These are phyloP conservation scores for Carterocephalus palaemon DNA, from an alignment of 2,888 invertebrate species.

Conservation along the genomic window DNA sequence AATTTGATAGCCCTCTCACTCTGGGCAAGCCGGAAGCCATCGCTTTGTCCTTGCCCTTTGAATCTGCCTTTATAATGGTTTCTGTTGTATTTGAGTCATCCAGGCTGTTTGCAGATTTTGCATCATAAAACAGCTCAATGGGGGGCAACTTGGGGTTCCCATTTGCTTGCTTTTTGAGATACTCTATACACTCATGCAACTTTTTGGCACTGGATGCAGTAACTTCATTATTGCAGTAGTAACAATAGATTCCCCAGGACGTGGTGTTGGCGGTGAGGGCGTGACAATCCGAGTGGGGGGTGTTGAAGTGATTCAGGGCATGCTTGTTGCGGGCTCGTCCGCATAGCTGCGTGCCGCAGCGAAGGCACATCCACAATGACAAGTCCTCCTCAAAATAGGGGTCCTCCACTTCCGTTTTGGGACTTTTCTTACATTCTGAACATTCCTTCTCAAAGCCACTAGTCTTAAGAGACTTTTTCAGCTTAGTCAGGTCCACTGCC, in stretches of 20 bases:
- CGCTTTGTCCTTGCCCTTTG: conserved; percentile 61
- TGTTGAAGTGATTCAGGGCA: conserved; percentile 85
- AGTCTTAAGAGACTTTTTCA: conserved; percentile 79
- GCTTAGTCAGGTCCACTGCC: conserved; percentile 80
- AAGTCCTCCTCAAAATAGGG: conserved; percentile 73
- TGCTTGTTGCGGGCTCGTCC: conserved; percentile 84
- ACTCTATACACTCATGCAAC: conserved; percentile 86
- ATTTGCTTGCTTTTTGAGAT: conserved; percentile 80
- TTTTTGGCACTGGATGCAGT: conserved; percentile 80
- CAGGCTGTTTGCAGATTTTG: conserved; percentile 30
- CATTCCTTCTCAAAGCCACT: conserved; percentile 79
- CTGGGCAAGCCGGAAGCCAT: conserved; percentile 66
- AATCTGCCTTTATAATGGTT: conserved; percentile 47
- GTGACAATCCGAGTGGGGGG: conserved; percentile 87
- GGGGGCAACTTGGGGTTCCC: conserved; percentile 56
- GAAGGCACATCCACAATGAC: conserved; percentile 87
- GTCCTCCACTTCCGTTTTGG: conserved; percentile 60
- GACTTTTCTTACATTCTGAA: conserved; percentile 76
- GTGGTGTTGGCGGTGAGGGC: conserved; percentile 85
- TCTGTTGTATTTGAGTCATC: conserved; percentile 46
- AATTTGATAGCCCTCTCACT: conserved; percentile 90
- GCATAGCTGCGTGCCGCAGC: conserved; percentile 88
- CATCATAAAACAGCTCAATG: conserved; percentile 45
- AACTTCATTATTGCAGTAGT: conserved; percentile 86
- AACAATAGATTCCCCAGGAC: conserved; percentile 87